phyloP scores from a whole-genome alignment of 2,113 vertebrate species.

The Takifugu flavidus region DNA sequence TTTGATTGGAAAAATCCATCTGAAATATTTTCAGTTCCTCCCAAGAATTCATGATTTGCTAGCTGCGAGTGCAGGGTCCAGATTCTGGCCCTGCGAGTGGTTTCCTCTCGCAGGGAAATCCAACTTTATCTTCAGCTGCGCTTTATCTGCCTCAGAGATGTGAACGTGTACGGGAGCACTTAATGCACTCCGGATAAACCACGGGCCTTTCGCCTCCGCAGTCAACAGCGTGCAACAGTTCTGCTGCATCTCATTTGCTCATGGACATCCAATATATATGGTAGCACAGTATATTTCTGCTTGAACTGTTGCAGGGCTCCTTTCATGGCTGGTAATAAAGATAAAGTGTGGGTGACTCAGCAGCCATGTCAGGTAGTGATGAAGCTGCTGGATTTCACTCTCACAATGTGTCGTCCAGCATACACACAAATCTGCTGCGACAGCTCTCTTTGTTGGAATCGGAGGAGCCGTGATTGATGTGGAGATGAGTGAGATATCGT shows the following conservation, averaged over 20 bases:
- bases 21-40: constrained; percentile 5
- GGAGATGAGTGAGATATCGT: constrained; percentile 26
- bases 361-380: no score
- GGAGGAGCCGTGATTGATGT: constrained; percentile 5
- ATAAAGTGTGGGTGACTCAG: no score
- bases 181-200: not conserved
- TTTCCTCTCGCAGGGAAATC: constrained; percentile 3
- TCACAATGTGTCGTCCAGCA: no score
- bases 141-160: constrained; percentile 11
- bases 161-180: no score
- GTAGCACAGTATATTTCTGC: no score
- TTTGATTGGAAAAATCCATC: not conserved
- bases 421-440: constrained; percentile 17
- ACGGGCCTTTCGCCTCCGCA: not conserved
- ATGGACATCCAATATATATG: not conserved
- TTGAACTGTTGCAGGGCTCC: no score
- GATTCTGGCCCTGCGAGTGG: not conserved
- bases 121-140: constrained; percentile 13
- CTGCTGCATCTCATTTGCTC: constrained; percentile 16
- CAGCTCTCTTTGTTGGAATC: constrained; percentile 20
- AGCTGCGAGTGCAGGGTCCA: not conserved
- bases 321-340: no score
- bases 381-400: no score
- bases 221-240: constrained; percentile 25
- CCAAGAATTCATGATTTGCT: constrained; percentile 6